Conservation (phyloP, 2,888 invertebrate genomes). For the Geotrupes spiniger region DNA sequence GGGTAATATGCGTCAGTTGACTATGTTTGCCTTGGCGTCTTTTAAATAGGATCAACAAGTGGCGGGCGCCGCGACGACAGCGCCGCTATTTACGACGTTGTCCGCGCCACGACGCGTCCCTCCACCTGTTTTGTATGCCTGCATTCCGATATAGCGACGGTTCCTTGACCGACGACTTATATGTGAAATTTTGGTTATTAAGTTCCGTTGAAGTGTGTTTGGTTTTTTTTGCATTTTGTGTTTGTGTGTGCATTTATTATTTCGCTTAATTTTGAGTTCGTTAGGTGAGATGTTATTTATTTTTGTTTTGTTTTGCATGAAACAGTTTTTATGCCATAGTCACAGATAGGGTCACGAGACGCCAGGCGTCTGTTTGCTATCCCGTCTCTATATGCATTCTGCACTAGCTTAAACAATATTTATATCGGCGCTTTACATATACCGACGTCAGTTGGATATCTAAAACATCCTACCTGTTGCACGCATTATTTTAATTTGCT, state of each 20-base stretch:
- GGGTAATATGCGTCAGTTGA: slow-evolving; percentile 5
- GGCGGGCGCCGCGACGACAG: slow-evolving; percentile 50
- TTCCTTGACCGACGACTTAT: slow-evolving; percentile 29
- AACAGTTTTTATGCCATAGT: slow-evolving; percentile 15
- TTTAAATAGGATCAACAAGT: slow-evolving; percentile 40
- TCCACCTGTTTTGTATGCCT: slow-evolving; percentile 45
- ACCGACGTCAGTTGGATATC: neutral
- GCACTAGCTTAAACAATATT: too few species aligned
- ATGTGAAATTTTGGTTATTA: slow-evolving; percentile 17
- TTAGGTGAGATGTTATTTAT: slow-evolving; percentile 39
- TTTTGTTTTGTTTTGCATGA: slow-evolving; percentile 30
- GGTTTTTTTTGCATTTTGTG: slow-evolving; percentile 25
- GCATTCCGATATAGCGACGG: slow-evolving; percentile 38
- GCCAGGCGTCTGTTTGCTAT: slow-evolving; percentile 37
- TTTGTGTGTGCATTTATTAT: slow-evolving; percentile 30
- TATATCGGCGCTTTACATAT: too few species aligned
- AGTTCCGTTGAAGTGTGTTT: slow-evolving; percentile 22
- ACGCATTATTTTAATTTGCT: neutral
- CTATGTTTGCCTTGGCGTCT: slow-evolving; percentile 14
- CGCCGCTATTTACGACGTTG: slow-evolving; percentile 52
- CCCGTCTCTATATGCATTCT: neutral
- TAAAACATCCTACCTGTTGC: neutral
- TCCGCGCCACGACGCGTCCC: slow-evolving; percentile 51
- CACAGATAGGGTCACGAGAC: slow-evolving; percentile 40
- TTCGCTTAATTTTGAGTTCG: slow-evolving; percentile 34